A percentile compares a stretch with the other conserved stretches of the same genome.
These are phyloP conservation scores for Chrysopilus asiliformis DNA, from an alignment of 2,888 invertebrate species.

Conservation along the genomic window DNA sequence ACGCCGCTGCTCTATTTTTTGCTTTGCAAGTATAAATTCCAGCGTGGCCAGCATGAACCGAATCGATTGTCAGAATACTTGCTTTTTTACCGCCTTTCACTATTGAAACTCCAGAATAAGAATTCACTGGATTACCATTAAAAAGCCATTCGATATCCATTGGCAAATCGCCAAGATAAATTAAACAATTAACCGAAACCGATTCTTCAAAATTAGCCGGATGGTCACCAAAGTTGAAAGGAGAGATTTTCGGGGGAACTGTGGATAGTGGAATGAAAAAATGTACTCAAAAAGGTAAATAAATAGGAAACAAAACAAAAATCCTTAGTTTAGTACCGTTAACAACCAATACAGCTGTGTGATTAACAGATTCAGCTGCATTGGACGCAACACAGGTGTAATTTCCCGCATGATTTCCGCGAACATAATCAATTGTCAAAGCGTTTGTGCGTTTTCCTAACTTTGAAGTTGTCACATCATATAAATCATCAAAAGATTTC, in stretches of 20 bases:
- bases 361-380: constrained; percentile 42
- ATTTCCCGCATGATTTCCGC: constrained; percentile 46
- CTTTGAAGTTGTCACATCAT: constrained; percentile 37
- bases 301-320: neutral
- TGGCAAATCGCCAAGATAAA: constrained; percentile 50
- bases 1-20: constrained; percentile 52
- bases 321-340: constrained; percentile 37
- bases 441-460: constrained; percentile 49
- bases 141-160: constrained; percentile 44
- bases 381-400: constrained; percentile 50
- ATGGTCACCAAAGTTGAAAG: constrained; percentile 57
- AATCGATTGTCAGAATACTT: constrained; percentile 48
- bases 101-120: constrained; percentile 35
- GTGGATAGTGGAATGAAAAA: constrained; percentile 13
- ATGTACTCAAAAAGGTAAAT: neutral
- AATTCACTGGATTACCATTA: constrained; percentile 36
- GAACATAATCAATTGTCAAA: constrained; percentile 47
- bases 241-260: constrained; percentile 65
- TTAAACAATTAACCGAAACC: constrained; percentile 44
- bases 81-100: constrained; percentile 43
- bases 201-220: constrained; percentile 52
- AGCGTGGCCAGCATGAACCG: constrained; percentile 49
- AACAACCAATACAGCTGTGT: constrained; percentile 43
- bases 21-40: constrained; percentile 66
- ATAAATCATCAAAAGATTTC: constrained; percentile 22